Evolutionary conservation across 2,888 invertebrate species (phyloP).

Genomic region (Bembecia ichneumoniformis): DNA sequence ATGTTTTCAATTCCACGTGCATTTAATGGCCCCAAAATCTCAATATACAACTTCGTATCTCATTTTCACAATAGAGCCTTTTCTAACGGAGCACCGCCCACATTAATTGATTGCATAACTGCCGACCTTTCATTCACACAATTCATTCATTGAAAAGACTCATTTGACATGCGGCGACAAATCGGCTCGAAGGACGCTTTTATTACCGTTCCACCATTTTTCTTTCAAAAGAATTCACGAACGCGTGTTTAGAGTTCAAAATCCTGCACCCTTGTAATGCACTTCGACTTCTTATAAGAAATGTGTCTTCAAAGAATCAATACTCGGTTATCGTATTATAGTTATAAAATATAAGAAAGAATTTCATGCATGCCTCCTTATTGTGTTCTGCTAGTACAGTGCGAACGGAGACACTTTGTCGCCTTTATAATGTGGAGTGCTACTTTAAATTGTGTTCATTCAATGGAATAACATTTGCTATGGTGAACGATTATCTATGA

Average conservation of each 20-base stretch:
- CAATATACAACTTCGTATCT: constrained; percentile 14
- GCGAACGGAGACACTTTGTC: constrained; percentile 45
- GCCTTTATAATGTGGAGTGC: constrained; percentile 31
- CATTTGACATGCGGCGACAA: constrained; percentile 63
- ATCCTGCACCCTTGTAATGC: neutral
- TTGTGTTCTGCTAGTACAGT: constrained; percentile 21
- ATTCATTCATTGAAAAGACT: constrained; percentile 32
- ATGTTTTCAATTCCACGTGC: neutral
- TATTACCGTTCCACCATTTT: constrained; percentile 11
- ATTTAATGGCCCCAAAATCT: constrained; percentile 25
- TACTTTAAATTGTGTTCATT: constrained; percentile 36
- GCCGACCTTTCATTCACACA: constrained; percentile 36
- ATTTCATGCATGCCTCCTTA: constrained; percentile 58
- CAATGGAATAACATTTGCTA: constrained; percentile 46
- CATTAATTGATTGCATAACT: constrained; percentile 66
- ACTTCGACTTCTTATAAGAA: neutral
- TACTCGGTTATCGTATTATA: constrained; percentile 48
- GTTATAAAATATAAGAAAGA: constrained; percentile 40
- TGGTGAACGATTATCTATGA: constrained; percentile 44
- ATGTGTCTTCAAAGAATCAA: constrained; percentile 14
- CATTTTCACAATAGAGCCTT: constrained; percentile 23
- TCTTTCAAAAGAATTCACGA: neutral
- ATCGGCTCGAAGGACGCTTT: constrained; percentile 36
- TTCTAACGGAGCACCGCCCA: constrained; percentile 35
- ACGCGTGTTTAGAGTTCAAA: neutral